These are phyloP conservation scores for Caiman crocodilus DNA, from an alignment of 2,797 vertebrate genomes.

Conservation along the genomic window DNA sequence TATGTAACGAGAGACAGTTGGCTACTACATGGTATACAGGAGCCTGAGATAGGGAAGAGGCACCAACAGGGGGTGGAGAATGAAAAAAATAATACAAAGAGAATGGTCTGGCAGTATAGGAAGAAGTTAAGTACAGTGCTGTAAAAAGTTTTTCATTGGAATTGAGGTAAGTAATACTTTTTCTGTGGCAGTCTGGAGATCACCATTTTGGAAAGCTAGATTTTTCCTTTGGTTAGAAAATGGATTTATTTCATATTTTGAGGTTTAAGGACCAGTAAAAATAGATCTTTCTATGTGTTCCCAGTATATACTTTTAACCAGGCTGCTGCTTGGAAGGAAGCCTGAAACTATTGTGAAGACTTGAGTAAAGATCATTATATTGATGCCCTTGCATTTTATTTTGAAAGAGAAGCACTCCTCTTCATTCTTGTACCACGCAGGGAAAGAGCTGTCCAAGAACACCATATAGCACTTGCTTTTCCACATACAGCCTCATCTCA, in stretches of 20 bases:
- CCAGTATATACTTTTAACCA: neutral
- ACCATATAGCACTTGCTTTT: neutral
- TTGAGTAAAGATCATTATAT: neutral
- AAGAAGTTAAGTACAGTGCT: neutral
- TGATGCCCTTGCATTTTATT: neutral
- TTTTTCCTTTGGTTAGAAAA: slow-evolving; percentile 5
- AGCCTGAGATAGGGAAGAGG: neutral
- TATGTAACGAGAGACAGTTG: neutral
- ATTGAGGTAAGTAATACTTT: neutral
- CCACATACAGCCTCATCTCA: neutral
- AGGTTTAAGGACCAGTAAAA: slow-evolving; percentile 5
- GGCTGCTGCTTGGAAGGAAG: neutral
- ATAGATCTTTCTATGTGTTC: neutral
- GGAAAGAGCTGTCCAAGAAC: neutral
- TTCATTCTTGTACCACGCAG: neutral
- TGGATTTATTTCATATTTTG: neutral
- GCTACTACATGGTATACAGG: neutral
- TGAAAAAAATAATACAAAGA: neutral
- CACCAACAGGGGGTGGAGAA: neutral
- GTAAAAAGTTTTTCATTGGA: neutral
- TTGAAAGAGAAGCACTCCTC: neutral
- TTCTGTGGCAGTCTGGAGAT: neutral
- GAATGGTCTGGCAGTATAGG: neutral
- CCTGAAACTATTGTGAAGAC: neutral
- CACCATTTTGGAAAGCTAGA: neutral